Conservation (phyloP, 2,113 vertebrate genomes). For the Coracopsis vasa region DNA sequence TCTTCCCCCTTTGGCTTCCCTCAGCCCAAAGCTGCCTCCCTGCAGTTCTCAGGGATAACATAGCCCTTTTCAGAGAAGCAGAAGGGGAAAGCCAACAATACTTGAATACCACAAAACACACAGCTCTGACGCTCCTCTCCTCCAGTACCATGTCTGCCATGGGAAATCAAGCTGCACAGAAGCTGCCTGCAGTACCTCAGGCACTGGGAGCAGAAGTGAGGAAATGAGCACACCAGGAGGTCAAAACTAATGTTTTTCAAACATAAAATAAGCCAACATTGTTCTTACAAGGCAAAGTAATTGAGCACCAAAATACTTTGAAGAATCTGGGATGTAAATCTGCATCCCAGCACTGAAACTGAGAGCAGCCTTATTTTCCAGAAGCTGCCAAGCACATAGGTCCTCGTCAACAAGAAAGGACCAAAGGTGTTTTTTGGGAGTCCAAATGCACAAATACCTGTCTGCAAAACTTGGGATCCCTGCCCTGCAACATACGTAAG, state of each 20-base stretch:
- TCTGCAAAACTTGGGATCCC: neutral
- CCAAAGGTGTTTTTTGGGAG: neutral
- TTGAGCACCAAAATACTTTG: neutral
- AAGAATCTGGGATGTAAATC: neutral
- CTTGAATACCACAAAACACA: neutral
- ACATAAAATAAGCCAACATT: neutral
- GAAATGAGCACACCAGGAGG: neutral
- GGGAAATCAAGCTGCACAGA: neutral
- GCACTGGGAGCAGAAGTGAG: neutral
- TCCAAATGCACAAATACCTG: neutral
- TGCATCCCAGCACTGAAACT: neutral
- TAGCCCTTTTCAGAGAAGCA: neutral
- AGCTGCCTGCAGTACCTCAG: neutral
- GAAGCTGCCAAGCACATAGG: neutral
- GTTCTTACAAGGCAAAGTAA: neutral
- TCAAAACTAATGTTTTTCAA: neutral
- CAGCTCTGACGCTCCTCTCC: neutral
- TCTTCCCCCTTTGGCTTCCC: neutral
- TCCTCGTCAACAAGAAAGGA: neutral
- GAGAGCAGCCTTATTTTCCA: neutral
- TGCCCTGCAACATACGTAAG: neutral
- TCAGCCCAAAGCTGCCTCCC: neutral
- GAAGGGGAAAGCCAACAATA: neutral
- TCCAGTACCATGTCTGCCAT: fast-evolving
- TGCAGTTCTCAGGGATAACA: neutral